phyloP scores from a whole-genome alignment of 2,797 vertebrate genomes.

The Rhodeus uyekii region DNA sequence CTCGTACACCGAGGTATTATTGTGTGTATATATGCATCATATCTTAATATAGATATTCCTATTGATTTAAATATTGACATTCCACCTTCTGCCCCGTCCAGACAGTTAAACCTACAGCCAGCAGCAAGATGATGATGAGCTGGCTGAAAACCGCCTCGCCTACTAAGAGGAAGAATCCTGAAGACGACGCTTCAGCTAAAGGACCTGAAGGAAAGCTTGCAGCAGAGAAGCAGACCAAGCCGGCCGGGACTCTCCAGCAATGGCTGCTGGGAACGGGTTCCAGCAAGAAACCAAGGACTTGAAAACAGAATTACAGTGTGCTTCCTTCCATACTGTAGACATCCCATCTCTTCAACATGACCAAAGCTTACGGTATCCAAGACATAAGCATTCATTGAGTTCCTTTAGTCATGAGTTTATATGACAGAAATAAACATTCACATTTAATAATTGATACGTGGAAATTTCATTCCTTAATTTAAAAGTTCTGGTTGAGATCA shows the following conservation, averaged over 20 bases:
- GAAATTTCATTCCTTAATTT: neutral
- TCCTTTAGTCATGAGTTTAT: neutral
- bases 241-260: slow-evolving; percentile 63
- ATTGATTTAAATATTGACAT: neutral
- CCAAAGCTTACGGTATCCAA: neutral
- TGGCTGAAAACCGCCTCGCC: slow-evolving; percentile 83
- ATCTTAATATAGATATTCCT: neutral
- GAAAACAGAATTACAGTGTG: neutral
- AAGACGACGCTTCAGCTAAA: slow-evolving; percentile 47
- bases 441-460: neutral
- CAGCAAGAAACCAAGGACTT: slow-evolving; percentile 74
- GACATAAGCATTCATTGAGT: neutral
- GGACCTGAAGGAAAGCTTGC: slow-evolving; percentile 60
- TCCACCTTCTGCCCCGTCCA: slow-evolving; percentile 56
- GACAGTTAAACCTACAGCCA: slow-evolving; percentile 77
- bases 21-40: no score
- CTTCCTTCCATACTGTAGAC: neutral
- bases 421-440: slow-evolving; percentile 5
- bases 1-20: no score
- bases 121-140: slow-evolving; percentile 83
- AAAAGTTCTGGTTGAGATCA: neutral
- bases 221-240: slow-evolving; percentile 69
- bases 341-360: neutral
- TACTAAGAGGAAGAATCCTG: slow-evolving; percentile 74
- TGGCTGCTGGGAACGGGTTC: slow-evolving; percentile 71